Conservation (phyloP, 2,888 invertebrate genomes). For the Automeris io region DNA sequence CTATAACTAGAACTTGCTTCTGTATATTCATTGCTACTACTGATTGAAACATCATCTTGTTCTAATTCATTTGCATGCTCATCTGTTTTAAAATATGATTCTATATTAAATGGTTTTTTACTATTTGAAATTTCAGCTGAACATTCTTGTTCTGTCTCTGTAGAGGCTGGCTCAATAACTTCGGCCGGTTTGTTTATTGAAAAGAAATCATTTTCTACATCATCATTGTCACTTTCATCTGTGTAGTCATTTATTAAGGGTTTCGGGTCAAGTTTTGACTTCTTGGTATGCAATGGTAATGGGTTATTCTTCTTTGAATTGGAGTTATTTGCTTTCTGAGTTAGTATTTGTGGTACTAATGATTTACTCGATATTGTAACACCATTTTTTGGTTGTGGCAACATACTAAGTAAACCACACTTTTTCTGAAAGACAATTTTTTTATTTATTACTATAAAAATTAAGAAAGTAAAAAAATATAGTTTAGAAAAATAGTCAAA, state of each 20-base stretch:
- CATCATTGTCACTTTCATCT: constrained; percentile 69
- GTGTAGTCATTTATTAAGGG: constrained; percentile 40
- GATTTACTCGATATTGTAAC: constrained; percentile 45
- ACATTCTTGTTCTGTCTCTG: constrained; percentile 39
- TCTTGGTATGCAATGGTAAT: constrained; percentile 32
- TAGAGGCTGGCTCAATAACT: constrained; percentile 43
- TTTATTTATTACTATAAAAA: not conserved
- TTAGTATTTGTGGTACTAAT: constrained; percentile 64
- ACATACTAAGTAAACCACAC: constrained; percentile 80
- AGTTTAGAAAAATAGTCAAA: too few species aligned
- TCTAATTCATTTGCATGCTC: constrained; percentile 22
- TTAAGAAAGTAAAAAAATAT: too few species aligned
- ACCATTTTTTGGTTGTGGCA: constrained; percentile 81
- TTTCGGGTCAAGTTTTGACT: constrained; percentile 30
- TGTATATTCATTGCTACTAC: constrained; percentile 14
- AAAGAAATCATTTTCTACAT: constrained; percentile 72
- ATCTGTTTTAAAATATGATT: constrained; percentile 58
- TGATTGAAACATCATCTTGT: constrained; percentile 16
- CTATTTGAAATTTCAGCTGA: constrained; percentile 11
- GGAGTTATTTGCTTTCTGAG: constrained; percentile 43
- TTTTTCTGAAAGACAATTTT: constrained; percentile 65
- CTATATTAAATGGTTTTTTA: constrained; percentile 37
- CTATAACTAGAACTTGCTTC: constrained; percentile 23
- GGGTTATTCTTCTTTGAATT: constrained; percentile 33
- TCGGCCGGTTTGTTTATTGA: constrained; percentile 69